Evolutionary conservation across 2,113 vertebrate species (phyloP).

Genomic region (Lathamus discolor): DNA sequence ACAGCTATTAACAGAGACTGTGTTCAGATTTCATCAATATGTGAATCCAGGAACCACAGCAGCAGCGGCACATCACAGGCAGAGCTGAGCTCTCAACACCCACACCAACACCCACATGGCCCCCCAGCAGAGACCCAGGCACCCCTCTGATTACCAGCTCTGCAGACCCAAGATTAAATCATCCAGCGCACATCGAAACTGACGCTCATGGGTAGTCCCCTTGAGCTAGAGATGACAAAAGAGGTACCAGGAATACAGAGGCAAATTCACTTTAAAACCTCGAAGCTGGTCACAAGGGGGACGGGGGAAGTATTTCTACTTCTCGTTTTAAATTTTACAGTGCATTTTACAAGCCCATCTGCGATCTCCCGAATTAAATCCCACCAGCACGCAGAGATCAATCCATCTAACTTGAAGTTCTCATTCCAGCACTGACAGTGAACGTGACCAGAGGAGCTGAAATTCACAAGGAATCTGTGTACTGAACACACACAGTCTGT

Average conservation of each 20-base stretch:
- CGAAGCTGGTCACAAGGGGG: neutral
- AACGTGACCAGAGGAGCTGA: rapidly evolving
- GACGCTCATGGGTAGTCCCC: rapidly evolving
- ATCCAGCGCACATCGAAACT: neutral
- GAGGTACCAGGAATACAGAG: neutral
- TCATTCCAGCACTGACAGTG: neutral
- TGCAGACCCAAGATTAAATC: neutral
- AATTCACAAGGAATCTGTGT: neutral
- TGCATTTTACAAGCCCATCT: neutral
- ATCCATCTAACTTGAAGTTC: neutral
- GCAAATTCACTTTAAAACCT: neutral
- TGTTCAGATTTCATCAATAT: neutral
- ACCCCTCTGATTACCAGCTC: neutral
- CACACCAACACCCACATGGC: rapidly evolving
- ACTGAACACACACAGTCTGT: neutral
- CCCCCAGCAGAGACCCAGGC: neutral
- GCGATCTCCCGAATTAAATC: neutral
- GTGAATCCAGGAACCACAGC: neutral
- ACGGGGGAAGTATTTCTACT: neutral
- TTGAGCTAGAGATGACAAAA: neutral
- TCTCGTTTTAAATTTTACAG: neutral
- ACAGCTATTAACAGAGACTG: neutral
- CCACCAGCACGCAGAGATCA: neutral
- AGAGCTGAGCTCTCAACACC: neutral
- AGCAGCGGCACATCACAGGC: neutral